These are phyloP conservation scores for Meteorus sp. DNA, from an alignment of 1,140 invertebrate species.

Conservation along the genomic window DNA sequence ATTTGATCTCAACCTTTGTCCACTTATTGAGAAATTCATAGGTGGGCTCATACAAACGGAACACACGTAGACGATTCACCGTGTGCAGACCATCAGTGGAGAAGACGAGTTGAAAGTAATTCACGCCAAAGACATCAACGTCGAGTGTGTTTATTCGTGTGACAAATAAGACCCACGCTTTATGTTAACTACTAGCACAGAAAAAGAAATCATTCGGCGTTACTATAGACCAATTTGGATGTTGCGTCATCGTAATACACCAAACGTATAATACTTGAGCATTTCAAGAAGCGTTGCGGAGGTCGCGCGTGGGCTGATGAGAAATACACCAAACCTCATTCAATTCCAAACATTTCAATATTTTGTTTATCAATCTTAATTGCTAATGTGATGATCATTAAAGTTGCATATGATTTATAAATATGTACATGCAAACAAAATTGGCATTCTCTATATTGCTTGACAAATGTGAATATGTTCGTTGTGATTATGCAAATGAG, in stretches of 20 bases:
- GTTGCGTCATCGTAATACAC: too few relatives aligned
- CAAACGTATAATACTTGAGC: background rate
- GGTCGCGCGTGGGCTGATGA: slow-evolving; percentile 3
- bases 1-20: too few relatives aligned
- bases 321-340: slow-evolving; percentile 3
- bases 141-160: background rate
- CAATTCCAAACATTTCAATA: too few relatives aligned
- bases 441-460: too few relatives aligned
- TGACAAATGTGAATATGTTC: too few relatives aligned
- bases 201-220: slow-evolving; percentile 9
- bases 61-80: background rate
- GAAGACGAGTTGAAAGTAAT: slow-evolving; percentile 9
- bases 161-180: slow-evolving; percentile 17
- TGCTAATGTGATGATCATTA: background rate
- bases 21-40: too few relatives aligned
- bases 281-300: background rate
- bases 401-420: background rate
- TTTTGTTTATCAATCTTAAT: background rate
- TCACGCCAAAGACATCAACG: background rate
- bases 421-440: background rate
- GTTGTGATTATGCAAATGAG: too few relatives aligned
- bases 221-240: slow-evolving; percentile 25
- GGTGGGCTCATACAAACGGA: background rate
- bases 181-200: slow-evolving; percentile 22
- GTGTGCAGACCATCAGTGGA: background rate